Evolutionary conservation across 53 echinoderm and acorn worm genomes (phyloP), one percentile per base, ranked within the genome.

Genomic region (Mesocentrotus franciscanus): DNA sequence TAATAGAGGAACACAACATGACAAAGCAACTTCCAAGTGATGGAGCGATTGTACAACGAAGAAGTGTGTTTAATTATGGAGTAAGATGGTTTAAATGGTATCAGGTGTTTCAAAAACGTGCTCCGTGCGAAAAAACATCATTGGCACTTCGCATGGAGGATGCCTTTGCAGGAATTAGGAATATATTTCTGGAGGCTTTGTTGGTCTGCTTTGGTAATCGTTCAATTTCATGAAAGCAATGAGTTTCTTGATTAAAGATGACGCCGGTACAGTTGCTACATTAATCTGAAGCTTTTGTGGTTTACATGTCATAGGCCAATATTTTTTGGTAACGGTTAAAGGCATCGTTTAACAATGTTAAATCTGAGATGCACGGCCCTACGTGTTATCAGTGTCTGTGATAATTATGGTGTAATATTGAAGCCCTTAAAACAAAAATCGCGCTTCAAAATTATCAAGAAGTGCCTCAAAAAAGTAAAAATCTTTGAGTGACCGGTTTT

Each of bases 11-110:
- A 27, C 33, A 30, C 32, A 34, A 78, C 78, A n/a, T 33, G 78
- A 35, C 34, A 33, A n/a, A 78, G 16, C 0, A 33, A 76, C 71
- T 22, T 74, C 3, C 27, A 11, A 42, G 10, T 81, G 36, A 81
- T 81, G 42, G 42, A 20, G 22, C 8, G 81, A 20, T 81, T 81
- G 36, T 81, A 39, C 36, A 36, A 42, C 20, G 81, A 81, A 39
- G 81, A 81, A 81, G 42, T 42, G 81, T 36, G 81, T 81, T 81
- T 76, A 76, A 81, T 81, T 81, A 81, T 81, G 36, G 36, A 78
- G 36, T 78, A 27, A 13, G 78, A 78, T 78, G 81, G 81, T 36
- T 36, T 36, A 39, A 81, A 81, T 42, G 36, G 81, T 81, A 81
- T 81, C 42, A 81, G 81, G 81, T 81, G 81, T 81, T 81, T 36